phyloP scores from a whole-genome alignment of 64 coral and sea anemone genomes.

The Pocillopora damicornis region DNA sequence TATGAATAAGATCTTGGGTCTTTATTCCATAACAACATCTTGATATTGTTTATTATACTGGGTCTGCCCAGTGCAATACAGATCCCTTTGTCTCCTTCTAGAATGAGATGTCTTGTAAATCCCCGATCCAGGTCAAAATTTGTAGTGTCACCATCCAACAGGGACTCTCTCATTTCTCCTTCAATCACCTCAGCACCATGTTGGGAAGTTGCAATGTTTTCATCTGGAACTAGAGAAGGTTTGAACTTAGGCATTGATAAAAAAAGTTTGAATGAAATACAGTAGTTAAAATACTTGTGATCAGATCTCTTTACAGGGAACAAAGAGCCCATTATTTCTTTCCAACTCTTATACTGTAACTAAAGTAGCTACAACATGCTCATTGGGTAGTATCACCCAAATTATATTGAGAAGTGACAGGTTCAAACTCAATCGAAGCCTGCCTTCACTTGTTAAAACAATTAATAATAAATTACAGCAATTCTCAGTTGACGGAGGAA shows the following conservation, averaged over 20 bases:
- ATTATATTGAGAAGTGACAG: too few species aligned
- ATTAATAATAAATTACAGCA: too few species aligned
- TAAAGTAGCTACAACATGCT: too few species aligned
- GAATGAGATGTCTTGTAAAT: conserved; percentile 82
- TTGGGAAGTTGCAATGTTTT: conserved; percentile 77
- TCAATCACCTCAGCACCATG: conserved; percentile 93
- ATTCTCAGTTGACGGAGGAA: too few species aligned
- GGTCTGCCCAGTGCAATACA: conserved; percentile 81
- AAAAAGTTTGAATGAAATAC: too few species aligned
- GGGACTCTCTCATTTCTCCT: conserved; percentile 71
- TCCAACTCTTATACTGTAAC: too few species aligned
- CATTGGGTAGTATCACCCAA: too few species aligned
- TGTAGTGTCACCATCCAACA: conserved; percentile 72
- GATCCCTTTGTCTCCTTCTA: conserved; percentile 85
- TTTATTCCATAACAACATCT: conserved; percentile 93
- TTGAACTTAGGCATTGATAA: background rate
- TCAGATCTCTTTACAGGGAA: too few species aligned
- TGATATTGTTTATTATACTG: conserved; percentile 93
- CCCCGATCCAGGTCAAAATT: conserved; percentile 92
- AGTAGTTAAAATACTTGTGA: too few species aligned
- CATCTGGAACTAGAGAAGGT: conserved; percentile 64
- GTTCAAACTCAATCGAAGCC: too few species aligned
- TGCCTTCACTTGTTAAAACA: too few species aligned
- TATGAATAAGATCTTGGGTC: conserved; percentile 93
- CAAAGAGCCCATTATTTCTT: too few species aligned